Evolutionary conservation across 2,797 vertebrate species (phyloP).

Genomic region (Sebastes elongatus): DNA sequence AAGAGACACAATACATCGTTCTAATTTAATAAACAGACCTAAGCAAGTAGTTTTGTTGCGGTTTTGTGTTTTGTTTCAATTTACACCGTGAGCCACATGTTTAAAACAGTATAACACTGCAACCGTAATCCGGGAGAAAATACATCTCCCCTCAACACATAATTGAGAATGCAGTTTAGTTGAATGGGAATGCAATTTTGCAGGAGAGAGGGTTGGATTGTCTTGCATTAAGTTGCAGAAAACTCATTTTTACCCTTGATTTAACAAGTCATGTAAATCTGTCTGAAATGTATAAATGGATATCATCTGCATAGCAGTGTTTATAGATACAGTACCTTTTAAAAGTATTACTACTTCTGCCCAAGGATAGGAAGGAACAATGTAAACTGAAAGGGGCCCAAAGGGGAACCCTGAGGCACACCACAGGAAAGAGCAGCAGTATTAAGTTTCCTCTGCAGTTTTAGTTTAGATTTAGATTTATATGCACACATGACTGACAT

Average conservation of each 20-base stretch:
- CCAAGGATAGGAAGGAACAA: neutral
- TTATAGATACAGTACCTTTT: neutral
- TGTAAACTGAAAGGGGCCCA: neutral
- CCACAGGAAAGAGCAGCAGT: neutral
- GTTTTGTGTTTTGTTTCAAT: too few species aligned
- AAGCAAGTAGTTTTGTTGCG: too few species aligned
- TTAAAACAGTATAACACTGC: too few species aligned
- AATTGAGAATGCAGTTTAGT: too few species aligned
- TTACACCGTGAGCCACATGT: too few species aligned
- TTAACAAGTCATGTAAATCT: neutral
- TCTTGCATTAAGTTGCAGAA: neutral
- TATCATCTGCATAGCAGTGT: neutral
- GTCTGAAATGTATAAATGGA: neutral
- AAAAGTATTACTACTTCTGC: neutral
- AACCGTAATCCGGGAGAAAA: too few species aligned
- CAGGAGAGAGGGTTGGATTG: neutral
- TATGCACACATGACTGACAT: neutral
- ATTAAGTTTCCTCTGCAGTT: neutral
- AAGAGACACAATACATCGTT: neutral
- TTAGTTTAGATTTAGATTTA: neutral
- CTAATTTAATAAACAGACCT: neutral
- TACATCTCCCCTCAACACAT: fast-evolving
- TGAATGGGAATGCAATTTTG: too few species aligned
- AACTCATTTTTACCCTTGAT: neutral
- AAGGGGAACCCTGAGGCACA: neutral